A percentile compares a stretch with the other conserved stretches of the same genome.
phyloP scores from a whole-genome alignment of 1,140 invertebrate genomes.

The Cherax destructor region DNA sequence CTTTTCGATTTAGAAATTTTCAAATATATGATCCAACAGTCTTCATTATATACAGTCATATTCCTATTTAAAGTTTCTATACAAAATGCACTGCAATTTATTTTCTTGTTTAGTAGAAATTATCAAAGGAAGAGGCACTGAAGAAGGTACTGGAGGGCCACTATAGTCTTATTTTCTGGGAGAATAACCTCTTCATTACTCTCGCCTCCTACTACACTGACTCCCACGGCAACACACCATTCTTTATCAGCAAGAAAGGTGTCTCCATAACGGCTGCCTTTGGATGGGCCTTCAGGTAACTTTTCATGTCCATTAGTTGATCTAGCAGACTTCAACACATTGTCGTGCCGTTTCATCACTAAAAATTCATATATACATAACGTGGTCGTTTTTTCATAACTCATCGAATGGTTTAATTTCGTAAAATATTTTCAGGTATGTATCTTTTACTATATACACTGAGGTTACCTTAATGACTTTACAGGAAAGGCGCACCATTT shows the following conservation, averaged over 20 bases:
- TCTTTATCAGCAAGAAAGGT: conserved; percentile 15
- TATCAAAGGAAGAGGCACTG: neutral
- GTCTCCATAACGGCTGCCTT: conserved; percentile 26
- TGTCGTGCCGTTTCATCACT: too few species aligned
- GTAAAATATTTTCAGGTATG: too few species aligned
- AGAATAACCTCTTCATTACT: neutral
- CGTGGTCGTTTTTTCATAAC: too few species aligned
- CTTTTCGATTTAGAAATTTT: too few species aligned
- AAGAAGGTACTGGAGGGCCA: neutral
- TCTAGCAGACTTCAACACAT: neutral
- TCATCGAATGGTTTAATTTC: too few species aligned
- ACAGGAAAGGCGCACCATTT: conserved; percentile 40
- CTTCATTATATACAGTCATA: too few species aligned
- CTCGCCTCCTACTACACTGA: neutral
- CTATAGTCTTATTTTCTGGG: neutral
- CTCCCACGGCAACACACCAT: conserved; percentile 3
- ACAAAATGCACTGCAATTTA: too few species aligned
- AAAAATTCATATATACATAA: too few species aligned
- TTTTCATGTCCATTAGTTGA: too few species aligned
- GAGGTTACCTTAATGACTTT: neutral
- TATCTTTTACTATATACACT: too few species aligned
- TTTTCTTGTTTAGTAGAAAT: neutral
- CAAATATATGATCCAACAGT: too few species aligned
- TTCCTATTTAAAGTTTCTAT: too few species aligned
- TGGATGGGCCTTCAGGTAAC: conserved; percentile 22